phyloP scores from a whole-genome alignment of 2,888 invertebrate genomes.

The Caenorhabditis macrosperma region DNA sequence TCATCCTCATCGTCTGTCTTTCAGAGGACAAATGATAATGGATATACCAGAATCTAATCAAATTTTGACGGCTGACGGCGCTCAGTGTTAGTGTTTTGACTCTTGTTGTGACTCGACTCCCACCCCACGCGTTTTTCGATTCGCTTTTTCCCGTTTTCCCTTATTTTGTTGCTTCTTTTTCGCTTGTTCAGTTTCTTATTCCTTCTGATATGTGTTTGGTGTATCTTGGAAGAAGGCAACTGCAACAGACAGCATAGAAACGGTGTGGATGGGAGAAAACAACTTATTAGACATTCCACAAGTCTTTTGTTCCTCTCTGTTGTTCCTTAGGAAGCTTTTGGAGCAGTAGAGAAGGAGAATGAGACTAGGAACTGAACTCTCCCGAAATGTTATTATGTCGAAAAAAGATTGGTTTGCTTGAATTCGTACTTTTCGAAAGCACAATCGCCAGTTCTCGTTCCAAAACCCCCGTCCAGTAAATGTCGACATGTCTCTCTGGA shows the following conservation, averaged over 20 bases:
- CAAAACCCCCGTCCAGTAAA: too few species aligned
- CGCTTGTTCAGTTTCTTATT: slow-evolving; percentile 1
- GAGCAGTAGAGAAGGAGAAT: neutral
- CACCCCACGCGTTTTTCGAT: slow-evolving; percentile 26
- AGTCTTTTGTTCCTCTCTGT: neutral
- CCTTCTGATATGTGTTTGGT: too few species aligned
- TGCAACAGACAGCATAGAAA: too few species aligned
- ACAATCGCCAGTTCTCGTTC: neutral
- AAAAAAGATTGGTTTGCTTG: neutral
- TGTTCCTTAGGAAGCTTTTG: neutral
- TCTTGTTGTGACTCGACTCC: slow-evolving; percentile 49
- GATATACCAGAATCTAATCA: slow-evolving; percentile 50
- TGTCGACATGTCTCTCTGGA: too few species aligned
- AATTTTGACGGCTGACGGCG: slow-evolving; percentile 44
- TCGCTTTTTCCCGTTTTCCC: slow-evolving; percentile 33
- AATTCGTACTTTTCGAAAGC: neutral
- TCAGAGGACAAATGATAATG: slow-evolving; percentile 10
- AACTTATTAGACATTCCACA: slow-evolving; percentile 15
- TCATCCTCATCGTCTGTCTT: too few species aligned
- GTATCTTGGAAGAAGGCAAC: too few species aligned
- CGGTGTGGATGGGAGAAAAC: too few species aligned
- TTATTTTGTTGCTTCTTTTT: slow-evolving; percentile 23
- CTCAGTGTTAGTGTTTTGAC: slow-evolving; percentile 55
- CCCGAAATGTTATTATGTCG: neutral
- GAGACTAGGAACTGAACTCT: neutral